A percentile compares a stretch with the other conserved stretches of the same genome.
phyloP scores from a whole-genome alignment of 1,140 invertebrate species.

The Drosophila burlai region DNA sequence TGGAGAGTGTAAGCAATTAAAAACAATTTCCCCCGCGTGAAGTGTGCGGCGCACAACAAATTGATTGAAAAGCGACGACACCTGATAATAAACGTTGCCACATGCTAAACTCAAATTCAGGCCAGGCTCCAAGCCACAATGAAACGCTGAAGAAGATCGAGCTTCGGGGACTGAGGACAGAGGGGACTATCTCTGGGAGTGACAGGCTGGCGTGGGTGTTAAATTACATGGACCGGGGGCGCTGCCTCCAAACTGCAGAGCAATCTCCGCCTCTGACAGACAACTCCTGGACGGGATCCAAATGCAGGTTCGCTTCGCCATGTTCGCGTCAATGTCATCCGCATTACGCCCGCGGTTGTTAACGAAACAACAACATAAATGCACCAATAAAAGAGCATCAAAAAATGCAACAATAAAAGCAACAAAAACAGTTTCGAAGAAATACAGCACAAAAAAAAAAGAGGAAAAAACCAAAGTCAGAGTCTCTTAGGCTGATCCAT shows the following conservation, averaged over 20 bases:
- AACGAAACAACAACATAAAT: conserved; percentile 7
- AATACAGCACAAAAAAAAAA: background rate
- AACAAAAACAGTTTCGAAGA: background rate
- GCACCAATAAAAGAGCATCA: background rate
- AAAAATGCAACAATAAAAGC: background rate
- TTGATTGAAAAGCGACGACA: conserved; percentile 67
- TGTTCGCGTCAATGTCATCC: conserved; percentile 73
- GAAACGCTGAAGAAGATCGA: background rate
- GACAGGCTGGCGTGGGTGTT: conserved; percentile 71
- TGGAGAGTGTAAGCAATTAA: conserved; percentile 45
- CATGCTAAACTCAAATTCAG: conserved; percentile 56
- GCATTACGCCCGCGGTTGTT: conserved; percentile 55
- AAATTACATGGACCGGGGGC: conserved; percentile 69
- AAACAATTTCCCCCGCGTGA: conserved; percentile 50
- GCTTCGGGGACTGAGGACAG: background rate
- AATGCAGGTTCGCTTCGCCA: conserved; percentile 54
- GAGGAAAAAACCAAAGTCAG: background rate
- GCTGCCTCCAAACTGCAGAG: conserved; percentile 17
- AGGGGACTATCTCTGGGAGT: conserved; percentile 4
- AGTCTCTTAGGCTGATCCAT: conserved; percentile 24
- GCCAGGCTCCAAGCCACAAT: conserved; percentile 5
- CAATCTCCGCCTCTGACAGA: conserved; percentile 46
- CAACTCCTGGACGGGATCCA: conserved; percentile 31
- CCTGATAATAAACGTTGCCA: conserved; percentile 60
- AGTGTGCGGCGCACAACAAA: conserved; percentile 34